These are phyloP conservation scores for Psettodes erumei DNA, from an alignment of 2,113 vertebrate species.

Conservation along the genomic window DNA sequence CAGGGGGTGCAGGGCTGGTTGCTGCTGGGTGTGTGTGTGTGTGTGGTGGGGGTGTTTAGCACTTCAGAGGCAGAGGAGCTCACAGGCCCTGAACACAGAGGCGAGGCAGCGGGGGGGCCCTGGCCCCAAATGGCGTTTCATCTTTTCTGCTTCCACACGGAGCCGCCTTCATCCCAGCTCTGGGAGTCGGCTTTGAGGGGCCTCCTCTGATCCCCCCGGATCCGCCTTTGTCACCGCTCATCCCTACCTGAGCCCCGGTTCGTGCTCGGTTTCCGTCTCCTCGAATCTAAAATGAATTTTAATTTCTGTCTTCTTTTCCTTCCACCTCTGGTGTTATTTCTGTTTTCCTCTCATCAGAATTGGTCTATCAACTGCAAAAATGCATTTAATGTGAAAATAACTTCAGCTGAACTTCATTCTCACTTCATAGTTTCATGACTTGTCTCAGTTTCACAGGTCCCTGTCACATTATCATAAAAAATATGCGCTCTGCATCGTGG, in stretches of 20 bases:
- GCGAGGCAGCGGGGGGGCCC: slow-evolving; percentile 73
- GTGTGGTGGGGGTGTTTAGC: slow-evolving; percentile 49
- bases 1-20: slow-evolving; percentile 59
- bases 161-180: slow-evolving; percentile 74
- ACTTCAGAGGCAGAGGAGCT: slow-evolving; percentile 76
- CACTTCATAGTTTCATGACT: slow-evolving; percentile 7
- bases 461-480: neutral
- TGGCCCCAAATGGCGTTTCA: slow-evolving; percentile 83
- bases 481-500: slow-evolving; percentile 1
- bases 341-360: neutral
- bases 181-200: slow-evolving; percentile 72
- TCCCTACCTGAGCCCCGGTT: slow-evolving; percentile 42
- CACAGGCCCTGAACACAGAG: slow-evolving; percentile 75
- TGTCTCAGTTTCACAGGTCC: slow-evolving; percentile 11
- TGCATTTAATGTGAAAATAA: slow-evolving; percentile 27
- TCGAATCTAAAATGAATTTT: neutral
- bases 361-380: slow-evolving; percentile 5
- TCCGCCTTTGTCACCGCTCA: slow-evolving; percentile 72
- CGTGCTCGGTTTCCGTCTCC: slow-evolving; percentile 2
- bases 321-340: neutral
- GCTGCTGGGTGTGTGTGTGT: slow-evolving; percentile 60
- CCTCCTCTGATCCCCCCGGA: slow-evolving; percentile 72
- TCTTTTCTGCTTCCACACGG: slow-evolving; percentile 76
- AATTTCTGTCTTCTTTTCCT: neutral
- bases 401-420: neutral